Evolutionary conservation across 2,113 vertebrate genomes (phyloP).

Genomic region (Poicephalus gulielmi): DNA sequence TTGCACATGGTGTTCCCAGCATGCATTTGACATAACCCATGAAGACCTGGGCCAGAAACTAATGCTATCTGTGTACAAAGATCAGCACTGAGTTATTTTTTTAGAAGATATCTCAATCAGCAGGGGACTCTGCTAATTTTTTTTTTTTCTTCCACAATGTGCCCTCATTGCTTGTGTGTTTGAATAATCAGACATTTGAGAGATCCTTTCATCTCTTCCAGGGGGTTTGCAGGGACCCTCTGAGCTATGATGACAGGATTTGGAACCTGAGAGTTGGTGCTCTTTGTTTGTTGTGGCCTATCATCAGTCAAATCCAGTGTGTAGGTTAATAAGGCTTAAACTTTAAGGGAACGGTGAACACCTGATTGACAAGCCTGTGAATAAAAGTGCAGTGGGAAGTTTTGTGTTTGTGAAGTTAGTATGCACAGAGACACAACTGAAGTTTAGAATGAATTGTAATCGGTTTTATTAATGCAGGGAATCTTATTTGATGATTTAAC

Average conservation of each 20-base stretch:
- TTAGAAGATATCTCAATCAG: conserved; percentile 92
- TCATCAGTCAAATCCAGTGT: conserved; percentile 82
- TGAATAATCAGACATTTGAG: conserved; percentile 80
- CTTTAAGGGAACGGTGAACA: conserved; percentile 82
- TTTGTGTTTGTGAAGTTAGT: conserved; percentile 75
- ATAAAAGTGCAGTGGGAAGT: conserved; percentile 79
- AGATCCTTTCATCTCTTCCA: conserved; percentile 82
- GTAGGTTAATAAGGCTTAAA: conserved; percentile 90
- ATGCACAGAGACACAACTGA: conserved; percentile 61
- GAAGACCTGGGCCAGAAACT: conserved; percentile 69
- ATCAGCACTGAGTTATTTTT: conserved; percentile 65
- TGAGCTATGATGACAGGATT: conserved; percentile 83
- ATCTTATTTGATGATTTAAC: conserved; percentile 36
- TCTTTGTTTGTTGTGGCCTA: conserved; percentile 81
- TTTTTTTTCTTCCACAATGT: conserved; percentile 43
- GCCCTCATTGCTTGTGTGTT: conserved; percentile 71
- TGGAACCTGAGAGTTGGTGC: conserved; percentile 81
- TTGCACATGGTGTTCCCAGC: conserved; percentile 76
- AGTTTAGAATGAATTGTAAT: conserved; percentile 60
- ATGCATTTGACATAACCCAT: conserved; percentile 73
- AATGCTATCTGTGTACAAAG: conserved; percentile 36
- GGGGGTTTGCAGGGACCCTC: conserved; percentile 75
- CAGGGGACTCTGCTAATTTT: conserved; percentile 73
- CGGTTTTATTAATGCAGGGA: conserved; percentile 34
- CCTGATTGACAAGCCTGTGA: conserved; percentile 85